Evolutionary conservation across 1,140 invertebrate species (phyloP).

Genomic region (Leptopilina clavipes): DNA sequence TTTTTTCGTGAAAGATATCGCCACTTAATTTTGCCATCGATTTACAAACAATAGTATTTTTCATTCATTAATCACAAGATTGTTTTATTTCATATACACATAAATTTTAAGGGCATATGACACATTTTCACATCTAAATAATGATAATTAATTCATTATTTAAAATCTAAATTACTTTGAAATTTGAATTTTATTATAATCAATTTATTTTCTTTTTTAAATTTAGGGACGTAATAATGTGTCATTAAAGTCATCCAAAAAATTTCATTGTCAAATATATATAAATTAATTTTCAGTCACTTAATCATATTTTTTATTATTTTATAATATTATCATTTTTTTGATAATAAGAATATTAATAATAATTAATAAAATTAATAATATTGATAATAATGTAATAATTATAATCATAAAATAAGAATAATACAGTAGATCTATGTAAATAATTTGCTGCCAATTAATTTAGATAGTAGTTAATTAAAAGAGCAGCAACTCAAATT

Average conservation of each 20-base stretch:
- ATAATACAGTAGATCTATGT: background rate
- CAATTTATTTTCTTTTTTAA: no score
- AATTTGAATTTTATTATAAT: no score
- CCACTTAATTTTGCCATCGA: conserved; percentile 44
- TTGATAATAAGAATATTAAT: conserved; percentile 6
- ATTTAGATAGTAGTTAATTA: conserved; percentile 4
- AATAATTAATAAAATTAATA: conserved; percentile 2
- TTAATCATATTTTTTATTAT: conserved; percentile 21
- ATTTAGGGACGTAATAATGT: no score
- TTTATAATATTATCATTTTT: background rate
- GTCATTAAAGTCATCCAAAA: background rate
- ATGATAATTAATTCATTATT: background rate
- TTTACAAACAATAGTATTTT: conserved; percentile 42
- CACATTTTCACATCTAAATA: no score
- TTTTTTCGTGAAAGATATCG: conserved; percentile 41
- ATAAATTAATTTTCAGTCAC: conserved; percentile 30
- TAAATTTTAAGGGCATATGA: background rate
- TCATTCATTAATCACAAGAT: background rate
- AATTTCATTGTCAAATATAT: background rate
- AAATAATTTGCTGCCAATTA: background rate
- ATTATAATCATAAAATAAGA: conserved; percentile 4
- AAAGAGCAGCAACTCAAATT: conserved; percentile 17
- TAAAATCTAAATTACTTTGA: no score
- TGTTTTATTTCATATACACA: background rate
- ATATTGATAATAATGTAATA: background rate